Percentiles rank a stretch among this genome's conserved stretches.
Evolutionary conservation across 2,888 invertebrate genomes (phyloP).

Genomic region (Quadriops clusia): DNA sequence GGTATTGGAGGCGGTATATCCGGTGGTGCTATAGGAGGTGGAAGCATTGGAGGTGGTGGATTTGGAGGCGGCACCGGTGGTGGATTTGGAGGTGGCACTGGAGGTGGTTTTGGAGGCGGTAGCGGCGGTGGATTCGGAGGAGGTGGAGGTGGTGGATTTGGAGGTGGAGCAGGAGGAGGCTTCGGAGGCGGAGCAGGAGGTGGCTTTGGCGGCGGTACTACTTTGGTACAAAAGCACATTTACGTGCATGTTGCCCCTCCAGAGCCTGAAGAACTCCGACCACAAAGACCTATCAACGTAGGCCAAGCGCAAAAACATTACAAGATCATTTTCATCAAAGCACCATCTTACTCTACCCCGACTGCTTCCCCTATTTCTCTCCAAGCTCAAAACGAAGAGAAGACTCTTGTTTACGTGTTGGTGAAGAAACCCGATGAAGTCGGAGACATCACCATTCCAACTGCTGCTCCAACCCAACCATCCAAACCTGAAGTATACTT

Average conservation of each 20-base stretch:
- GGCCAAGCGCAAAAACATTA: constrained; percentile 72
- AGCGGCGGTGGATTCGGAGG: constrained; percentile 31
- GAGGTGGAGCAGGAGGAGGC: constrained; percentile 15
- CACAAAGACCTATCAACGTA: constrained; percentile 49
- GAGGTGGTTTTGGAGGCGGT: constrained; percentile 27
- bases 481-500: constrained; percentile 86
- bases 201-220: constrained; percentile 33
- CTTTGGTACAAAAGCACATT: constrained; percentile 69
- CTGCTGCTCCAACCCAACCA: constrained; percentile 68
- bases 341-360: constrained; percentile 66
- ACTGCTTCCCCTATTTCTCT: constrained; percentile 66
- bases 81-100: constrained; percentile 29
- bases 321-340: constrained; percentile 62
- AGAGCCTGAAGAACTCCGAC: constrained; percentile 57
- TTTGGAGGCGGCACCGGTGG: constrained; percentile 34
- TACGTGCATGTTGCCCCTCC: constrained; percentile 82
- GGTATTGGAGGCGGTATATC: constrained; percentile 34
- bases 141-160: constrained; percentile 29
- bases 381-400: constrained; percentile 74
- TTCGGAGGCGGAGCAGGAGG: constrained; percentile 20
- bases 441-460: constrained; percentile 67
- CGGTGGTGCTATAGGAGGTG: constrained; percentile 30
- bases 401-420: constrained; percentile 78
- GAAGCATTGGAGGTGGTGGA: constrained; percentile 27
- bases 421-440: constrained; percentile 82